Base-by-base conservation (phyloP, 2,113 vertebrate species). In the Chlamydotis undulata region DNA sequence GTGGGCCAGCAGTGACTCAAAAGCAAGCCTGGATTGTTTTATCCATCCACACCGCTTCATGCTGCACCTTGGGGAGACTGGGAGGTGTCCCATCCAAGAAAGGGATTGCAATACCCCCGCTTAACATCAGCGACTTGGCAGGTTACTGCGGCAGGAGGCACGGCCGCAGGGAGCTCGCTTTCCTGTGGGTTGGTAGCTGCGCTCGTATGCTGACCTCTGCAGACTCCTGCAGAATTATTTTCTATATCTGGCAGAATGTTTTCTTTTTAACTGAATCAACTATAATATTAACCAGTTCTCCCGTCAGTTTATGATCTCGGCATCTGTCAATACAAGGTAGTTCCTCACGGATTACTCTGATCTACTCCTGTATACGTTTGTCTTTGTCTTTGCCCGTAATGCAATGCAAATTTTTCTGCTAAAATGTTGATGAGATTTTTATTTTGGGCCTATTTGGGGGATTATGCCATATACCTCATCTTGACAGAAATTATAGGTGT, bases 241-340 rank as follows among this genome's bases (percentile, higher is more conserved):
- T 78, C 26, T 61, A 0, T 43, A 12, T 67, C 47, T 47, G 49
- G n/a, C 56, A 76, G 67, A 70, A 50, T 3, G 1, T 26, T 77
- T 90, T 57, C 19, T 69, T 71, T 77, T 87, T 26, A 53, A 53
- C 43, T 6, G 25, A 31, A 14, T 59, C 14, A 25, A 39, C 35
- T 29, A 26, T 31, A 16, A 4, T 8, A 43, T 45, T 80, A 55
- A 78, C 37, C 12, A 17, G 21, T 57, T 82, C 23, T 50, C 52
- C 37, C 1, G 1, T 24, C 49, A 19, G 1, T 50, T 68, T 52
- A 9, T 45, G 50, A 11, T 55, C 67, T 49, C 1, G 0, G 45
- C 1, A 0, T 65, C 67, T 64, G 37, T 43, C 55, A 52, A 3
- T n/a, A 53, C 39, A 9, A 33, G 29, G 14, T 24, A 7, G 43